These are phyloP conservation scores for Morelia viridis DNA, from an alignment of 2,797 vertebrate genomes.

Conservation along the genomic window DNA sequence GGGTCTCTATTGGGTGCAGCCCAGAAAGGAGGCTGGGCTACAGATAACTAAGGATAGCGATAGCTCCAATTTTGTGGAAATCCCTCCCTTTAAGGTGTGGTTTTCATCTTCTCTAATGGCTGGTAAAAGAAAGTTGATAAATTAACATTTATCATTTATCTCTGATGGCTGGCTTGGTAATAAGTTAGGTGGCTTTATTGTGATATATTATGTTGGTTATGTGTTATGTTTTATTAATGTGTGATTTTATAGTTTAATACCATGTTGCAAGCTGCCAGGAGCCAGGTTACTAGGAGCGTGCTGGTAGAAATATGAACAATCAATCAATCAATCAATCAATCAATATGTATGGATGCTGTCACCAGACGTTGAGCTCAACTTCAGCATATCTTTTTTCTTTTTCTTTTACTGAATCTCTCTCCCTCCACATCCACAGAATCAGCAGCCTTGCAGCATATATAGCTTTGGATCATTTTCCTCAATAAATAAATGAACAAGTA, in stretches of 20 bases:
- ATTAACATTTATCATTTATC: not conserved
- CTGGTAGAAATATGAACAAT: too few relatives aligned
- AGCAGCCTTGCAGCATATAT: not conserved
- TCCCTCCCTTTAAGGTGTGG: not conserved
- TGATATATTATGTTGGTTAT: too few relatives aligned
- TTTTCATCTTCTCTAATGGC: not conserved
- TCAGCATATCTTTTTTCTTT: too few relatives aligned
- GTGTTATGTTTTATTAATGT: too few relatives aligned
- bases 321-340: too few relatives aligned
- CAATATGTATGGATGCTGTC: too few relatives aligned
- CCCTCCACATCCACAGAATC: not conserved
- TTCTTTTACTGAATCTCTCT: not conserved
- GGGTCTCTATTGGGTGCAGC: not conserved
- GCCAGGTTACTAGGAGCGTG: too few relatives aligned
- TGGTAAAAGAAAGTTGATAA: not conserved
- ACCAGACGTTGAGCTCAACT: too few relatives aligned
- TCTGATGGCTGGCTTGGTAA: too few relatives aligned
- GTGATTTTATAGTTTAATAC: too few relatives aligned
- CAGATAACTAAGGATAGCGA: not conserved
- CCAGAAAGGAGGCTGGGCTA: not conserved
- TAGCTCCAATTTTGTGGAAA: not conserved
- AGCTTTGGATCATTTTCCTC: not conserved
- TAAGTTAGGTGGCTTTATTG: too few relatives aligned
- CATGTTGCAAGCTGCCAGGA: too few relatives aligned
- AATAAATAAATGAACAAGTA: not conserved